A percentile compares a stretch with the other conserved stretches of the same genome.
Evolutionary conservation across 2,113 vertebrate genomes (phyloP).

Genomic region (Physeter macrocephalus): DNA sequence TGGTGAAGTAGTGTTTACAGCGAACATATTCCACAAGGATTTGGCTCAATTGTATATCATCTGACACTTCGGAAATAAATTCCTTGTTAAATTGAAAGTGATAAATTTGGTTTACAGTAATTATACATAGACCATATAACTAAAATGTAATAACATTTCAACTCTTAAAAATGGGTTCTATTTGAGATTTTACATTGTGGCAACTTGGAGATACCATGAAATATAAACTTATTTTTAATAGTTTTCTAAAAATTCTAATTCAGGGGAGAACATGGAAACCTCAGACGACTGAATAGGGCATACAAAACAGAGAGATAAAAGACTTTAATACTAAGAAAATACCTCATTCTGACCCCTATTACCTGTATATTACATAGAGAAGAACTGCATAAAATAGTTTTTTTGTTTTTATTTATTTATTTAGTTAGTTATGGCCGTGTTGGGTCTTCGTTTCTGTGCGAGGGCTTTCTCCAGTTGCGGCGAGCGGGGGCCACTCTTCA

Average conservation of each 20-base stretch:
- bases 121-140: conserved; percentile 57
- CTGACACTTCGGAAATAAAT: conserved; percentile 62
- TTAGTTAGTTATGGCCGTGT: too few species aligned
- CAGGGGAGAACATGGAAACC: conserved; percentile 29
- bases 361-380: neutral
- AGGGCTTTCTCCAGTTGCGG: too few species aligned
- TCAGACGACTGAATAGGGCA: conserved; percentile 1
- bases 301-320: neutral
- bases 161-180: conserved; percentile 46
- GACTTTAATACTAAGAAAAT: neutral
- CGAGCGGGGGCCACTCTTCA: too few species aligned
- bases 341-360: neutral
- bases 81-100: conserved; percentile 62
- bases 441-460: too few species aligned
- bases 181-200: conserved; percentile 51
- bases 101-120: conserved; percentile 46
- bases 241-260: conserved; percentile 54
- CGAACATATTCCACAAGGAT: conserved; percentile 55
- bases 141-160: conserved; percentile 50
- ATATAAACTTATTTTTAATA: conserved; percentile 40
- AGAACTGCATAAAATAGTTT: neutral
- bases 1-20: conserved; percentile 33
- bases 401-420: too few species aligned
- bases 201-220: conserved; percentile 44
- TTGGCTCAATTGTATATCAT: conserved; percentile 49